These are phyloP conservation scores for Anhinga anhinga DNA, from an alignment of 2,113 vertebrate species.

Conservation along the genomic window DNA sequence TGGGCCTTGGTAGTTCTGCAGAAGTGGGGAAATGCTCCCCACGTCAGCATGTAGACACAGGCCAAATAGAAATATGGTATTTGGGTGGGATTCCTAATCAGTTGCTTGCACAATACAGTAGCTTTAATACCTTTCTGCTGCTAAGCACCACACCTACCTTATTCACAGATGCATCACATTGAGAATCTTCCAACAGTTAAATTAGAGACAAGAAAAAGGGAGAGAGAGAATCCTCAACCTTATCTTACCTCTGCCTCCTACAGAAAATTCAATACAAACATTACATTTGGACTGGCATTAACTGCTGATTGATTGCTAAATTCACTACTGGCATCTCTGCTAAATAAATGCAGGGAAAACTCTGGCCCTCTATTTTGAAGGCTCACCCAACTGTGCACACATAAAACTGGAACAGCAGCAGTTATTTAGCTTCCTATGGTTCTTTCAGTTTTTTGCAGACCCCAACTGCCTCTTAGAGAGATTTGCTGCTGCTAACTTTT, in stretches of 20 bases:
- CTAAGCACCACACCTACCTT: background rate
- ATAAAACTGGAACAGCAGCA: conserved; percentile 1
- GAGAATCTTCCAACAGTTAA: background rate
- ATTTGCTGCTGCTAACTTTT: background rate
- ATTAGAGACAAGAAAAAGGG: background rate
- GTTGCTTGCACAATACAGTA: background rate
- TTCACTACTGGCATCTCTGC: background rate
- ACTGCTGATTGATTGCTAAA: background rate
- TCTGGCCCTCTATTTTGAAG: background rate
- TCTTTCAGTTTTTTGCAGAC: background rate
- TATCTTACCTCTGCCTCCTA: background rate
- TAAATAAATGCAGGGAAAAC: background rate
- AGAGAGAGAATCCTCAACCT: background rate
- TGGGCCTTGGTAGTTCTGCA: background rate
- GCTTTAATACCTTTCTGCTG: background rate
- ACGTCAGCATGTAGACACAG: background rate
- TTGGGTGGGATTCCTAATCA: background rate
- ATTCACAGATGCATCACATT: background rate
- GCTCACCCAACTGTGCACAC: background rate
- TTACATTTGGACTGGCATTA: background rate
- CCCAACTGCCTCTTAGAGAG: background rate
- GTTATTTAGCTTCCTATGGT: background rate
- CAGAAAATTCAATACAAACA: conserved; percentile 5
- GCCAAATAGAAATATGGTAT: background rate
- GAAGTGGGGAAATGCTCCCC: background rate